phyloP scores from a whole-genome alignment of 2,888 invertebrate species.

The Erebia aethiops region DNA sequence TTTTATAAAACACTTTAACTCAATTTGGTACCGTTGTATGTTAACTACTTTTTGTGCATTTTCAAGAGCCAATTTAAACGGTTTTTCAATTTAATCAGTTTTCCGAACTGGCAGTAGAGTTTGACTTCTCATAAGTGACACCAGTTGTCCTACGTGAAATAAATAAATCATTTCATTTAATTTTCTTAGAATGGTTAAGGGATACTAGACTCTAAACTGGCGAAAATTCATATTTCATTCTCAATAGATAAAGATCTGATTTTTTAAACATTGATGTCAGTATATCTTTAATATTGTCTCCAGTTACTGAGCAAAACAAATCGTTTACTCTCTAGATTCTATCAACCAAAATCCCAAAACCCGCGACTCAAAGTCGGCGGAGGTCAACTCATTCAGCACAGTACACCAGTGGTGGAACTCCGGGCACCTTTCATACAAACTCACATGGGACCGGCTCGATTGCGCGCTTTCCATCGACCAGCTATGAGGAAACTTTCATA shows the following conservation, averaged over 20 bases:
- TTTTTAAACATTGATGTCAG: background rate
- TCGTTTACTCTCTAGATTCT: constrained; percentile 85
- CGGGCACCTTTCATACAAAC: constrained; percentile 98
- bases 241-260: background rate
- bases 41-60: too few species aligned
- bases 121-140: too few species aligned
- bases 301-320: background rate
- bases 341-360: constrained; percentile 94
- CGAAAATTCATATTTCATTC: too few species aligned
- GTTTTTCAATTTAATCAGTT: too few species aligned
- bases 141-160: too few species aligned
- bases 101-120: too few species aligned
- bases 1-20: too few species aligned
- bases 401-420: constrained; percentile 98
- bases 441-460: constrained; percentile 88
- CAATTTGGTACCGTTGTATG: too few species aligned
- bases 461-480: constrained; percentile 97
- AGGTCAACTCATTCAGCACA: constrained; percentile 97
- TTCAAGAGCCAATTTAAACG: too few species aligned
- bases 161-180: too few species aligned
- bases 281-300: background rate
- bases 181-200: too few species aligned
- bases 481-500: constrained; percentile 93
- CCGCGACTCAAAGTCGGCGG: constrained; percentile 93
- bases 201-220: too few species aligned